Base-by-base conservation (phyloP, 2,888 invertebrate genomes). In the Apoda limacodes region DNA sequence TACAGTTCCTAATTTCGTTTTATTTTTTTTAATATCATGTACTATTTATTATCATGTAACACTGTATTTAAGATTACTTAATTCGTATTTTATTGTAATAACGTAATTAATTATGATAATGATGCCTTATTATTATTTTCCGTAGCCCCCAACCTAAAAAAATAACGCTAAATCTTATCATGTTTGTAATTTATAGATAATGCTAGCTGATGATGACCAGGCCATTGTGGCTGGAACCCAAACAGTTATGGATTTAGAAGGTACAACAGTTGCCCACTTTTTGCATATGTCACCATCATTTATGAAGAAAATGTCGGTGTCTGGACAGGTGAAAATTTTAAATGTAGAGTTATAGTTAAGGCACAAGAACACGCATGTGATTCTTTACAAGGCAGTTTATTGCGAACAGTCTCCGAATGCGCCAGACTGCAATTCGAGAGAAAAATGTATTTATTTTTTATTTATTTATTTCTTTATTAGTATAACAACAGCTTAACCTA, bases 141-240 rank as follows among this genome's bases (percentile, higher is more conserved):
- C 5, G 9, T 19, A 19, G 9, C 9, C 19, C 5, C 9, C 5
- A 19, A 6, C 5, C 19, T 11, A n/a, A n/a, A 12, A 7, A 9
- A n/a, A n/a, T n/a, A n/a, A n/a, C n/a, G n/a, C n/a, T n/a, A n/a
- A 22, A 22, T 27, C n/a, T n/a, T 24, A 9, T 6, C 13, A 2
- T 25, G 4, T 13, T 30, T 25, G 14, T 20, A 10, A 20, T 5
- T 42, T 46, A 35, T 36, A 59, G 56, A 61, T 80, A 34, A 40
- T 70, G 27, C 31, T 82, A 28, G 44, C 69, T 34, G 78, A 81
- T 40, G 76, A 82, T 42, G 83, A 83, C 45, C 58, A 66, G 39
- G 50, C 56, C 9, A 49, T 63, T 4, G 45, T 75, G 11, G 48
- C 58, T 9, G 76, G 76, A 4, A 48, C 60, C 11, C 55, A 58